These are phyloP conservation scores for Netelia virgata DNA, from an alignment of 2,888 invertebrate species.

Conservation along the genomic window DNA sequence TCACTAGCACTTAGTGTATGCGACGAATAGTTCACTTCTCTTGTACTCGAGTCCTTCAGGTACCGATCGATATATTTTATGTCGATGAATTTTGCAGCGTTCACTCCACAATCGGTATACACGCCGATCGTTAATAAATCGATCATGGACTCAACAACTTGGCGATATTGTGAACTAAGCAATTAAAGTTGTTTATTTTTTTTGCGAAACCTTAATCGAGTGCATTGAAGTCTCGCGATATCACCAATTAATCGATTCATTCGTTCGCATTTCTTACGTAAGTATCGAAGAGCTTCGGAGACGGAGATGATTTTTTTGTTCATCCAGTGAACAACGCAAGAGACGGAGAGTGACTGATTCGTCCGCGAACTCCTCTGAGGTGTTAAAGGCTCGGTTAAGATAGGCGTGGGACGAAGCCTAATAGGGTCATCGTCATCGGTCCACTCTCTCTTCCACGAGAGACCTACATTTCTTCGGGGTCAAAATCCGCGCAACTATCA, in stretches of 20 bases:
- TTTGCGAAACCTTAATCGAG: constrained; percentile 20
- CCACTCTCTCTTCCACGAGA: constrained; percentile 74
- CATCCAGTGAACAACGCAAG: constrained; percentile 61
- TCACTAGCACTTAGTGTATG: constrained; percentile 30
- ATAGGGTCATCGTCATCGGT: constrained; percentile 74
- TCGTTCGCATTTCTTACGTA: constrained; percentile 31
- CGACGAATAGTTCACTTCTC: constrained; percentile 6
- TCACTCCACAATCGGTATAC: constrained; percentile 38
- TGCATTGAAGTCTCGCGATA: background rate
- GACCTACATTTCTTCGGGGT: constrained; percentile 67
- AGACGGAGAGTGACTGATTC: constrained; percentile 68
- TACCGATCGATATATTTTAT: constrained; percentile 7
- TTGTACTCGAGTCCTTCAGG: background rate
- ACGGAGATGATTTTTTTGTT: constrained; percentile 35
- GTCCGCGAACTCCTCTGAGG: constrained; percentile 51
- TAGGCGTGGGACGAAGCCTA: constrained; percentile 74
- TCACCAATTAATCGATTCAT: background rate
- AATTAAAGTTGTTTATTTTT: constrained; percentile 25
- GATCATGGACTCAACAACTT: constrained; percentile 19
- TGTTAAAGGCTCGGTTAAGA: constrained; percentile 47
- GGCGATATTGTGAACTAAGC: background rate
- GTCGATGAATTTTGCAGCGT: constrained; percentile 20
- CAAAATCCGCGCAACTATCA: constrained; percentile 40
- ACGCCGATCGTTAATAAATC: constrained; percentile 41
- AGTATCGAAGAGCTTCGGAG: background rate